Evolutionary conservation across 2,113 vertebrate species (phyloP), one percentile per base, ranked within the genome.

Genomic region (Salvator merianae): DNA sequence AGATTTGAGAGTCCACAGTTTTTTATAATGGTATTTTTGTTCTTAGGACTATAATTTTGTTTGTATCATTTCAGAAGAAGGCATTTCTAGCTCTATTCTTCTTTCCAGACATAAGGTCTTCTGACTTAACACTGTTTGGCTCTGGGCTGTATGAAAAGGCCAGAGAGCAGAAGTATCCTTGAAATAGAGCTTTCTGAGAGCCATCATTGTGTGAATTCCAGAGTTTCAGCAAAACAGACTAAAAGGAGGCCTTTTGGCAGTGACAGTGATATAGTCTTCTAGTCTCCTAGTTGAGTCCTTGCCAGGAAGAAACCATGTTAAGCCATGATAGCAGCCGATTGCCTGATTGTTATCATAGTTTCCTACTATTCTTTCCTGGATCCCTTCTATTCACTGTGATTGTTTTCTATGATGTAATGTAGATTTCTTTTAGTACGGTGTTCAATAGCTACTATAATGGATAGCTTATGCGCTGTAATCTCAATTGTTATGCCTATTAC

Each of bases 371-470:
- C 32, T 72, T 71, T 81, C 28, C 47, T 38, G 62, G 53, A 63
- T 72, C 40, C 69, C 34, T 55, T 14, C 32, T 82, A 43, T 73
- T 73, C 30, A 18, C 53, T 22, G 16, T 63, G 22, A 73, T n/a
- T 62, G n/a, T 82, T 82, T 72, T 38, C 80, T 62, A 6, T 71
- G 34, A n/a, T 81, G 79, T 38, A 50, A 62, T 72, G 53, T 72
- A 28, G 50, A 72, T 55, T 59, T 72, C n/a, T 50, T 43, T n/a
- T 43, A 26, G 32, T 72, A 22, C 26, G n/a, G 68, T 62, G 26
- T 82, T 22, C 68, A 71, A n/a, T 30, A 18, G 69, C 26, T 38
- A 28, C 80, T 38, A 20, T 72, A 82, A 71, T 81, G 34, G 68
- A 72, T 62, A 30, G 36, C 7, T 40, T 82, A 24, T 40, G 38